phyloP scores from a whole-genome alignment of 2,113 vertebrate species.

The Thymallus thymallus region DNA sequence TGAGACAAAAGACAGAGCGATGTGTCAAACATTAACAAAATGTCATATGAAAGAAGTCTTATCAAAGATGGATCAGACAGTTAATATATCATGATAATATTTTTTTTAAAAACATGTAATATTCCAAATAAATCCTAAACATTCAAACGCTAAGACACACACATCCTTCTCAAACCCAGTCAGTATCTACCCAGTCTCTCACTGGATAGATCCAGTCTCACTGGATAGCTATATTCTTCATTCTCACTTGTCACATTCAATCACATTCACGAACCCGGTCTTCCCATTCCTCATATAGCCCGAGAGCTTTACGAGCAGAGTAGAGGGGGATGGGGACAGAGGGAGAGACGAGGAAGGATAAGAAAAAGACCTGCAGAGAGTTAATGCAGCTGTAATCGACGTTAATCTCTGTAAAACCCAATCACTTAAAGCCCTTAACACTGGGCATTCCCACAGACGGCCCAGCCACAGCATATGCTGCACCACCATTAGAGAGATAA shows the following conservation, averaged over 20 bases:
- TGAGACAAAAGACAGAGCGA: too few species aligned
- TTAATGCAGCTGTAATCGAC: constrained; percentile 47
- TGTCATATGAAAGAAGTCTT: too few species aligned
- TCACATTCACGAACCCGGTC: constrained; percentile 37
- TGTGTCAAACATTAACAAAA: too few species aligned
- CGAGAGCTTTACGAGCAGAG: constrained; percentile 25
- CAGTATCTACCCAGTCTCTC: not conserved
- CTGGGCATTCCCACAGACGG: constrained; percentile 8
- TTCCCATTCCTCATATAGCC: not conserved
- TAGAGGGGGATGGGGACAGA: constrained; percentile 35
- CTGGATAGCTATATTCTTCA: constrained; percentile 3
- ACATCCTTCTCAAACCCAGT: not conserved
- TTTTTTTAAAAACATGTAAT: not conserved
- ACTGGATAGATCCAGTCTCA: not conserved
- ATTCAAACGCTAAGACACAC: not conserved
- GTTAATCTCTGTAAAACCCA: constrained; percentile 63
- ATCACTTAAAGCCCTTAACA: constrained; percentile 66
- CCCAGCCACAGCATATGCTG: constrained; percentile 49
- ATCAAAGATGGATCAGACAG: not conserved
- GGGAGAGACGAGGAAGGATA: constrained; percentile 39
- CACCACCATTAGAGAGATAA: constrained; percentile 10
- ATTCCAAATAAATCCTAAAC: not conserved
- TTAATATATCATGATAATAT: not conserved
- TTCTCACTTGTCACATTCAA: constrained; percentile 36
- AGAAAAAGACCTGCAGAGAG: constrained; percentile 53